Percentiles rank a stretch among this genome's conserved stretches.
Evolutionary conservation across 92 coral and sea anemone genomes (phyloP).

Genomic region (Diadumene lineata): DNA sequence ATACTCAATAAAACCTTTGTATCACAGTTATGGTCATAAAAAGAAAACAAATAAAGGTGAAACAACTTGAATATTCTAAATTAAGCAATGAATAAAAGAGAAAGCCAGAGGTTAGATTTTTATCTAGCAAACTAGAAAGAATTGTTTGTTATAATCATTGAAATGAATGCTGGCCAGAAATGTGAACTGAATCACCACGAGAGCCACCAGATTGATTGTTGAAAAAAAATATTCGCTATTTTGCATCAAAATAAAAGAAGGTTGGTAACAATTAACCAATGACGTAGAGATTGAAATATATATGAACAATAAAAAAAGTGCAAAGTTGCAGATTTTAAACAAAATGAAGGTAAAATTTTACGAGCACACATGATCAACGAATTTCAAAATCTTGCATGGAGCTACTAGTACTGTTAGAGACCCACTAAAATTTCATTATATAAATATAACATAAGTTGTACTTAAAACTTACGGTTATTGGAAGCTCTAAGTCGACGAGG

Average conservation of each 20-base stretch:
- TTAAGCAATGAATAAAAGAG: no score
- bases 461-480: constrained; percentile 12
- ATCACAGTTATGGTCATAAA: no score
- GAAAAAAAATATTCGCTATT: background rate
- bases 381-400: background rate
- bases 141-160: no score
- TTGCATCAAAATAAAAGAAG: no score
- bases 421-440: no score
- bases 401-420: background rate
- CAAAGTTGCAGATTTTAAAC: background rate
- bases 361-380: background rate
- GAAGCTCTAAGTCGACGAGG: constrained; percentile 8
- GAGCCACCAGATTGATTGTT: background rate
- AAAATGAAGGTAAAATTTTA: no score
- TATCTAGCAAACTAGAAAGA: no score
- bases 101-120: no score
- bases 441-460: no score
- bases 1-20: background rate
- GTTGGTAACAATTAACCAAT: no score
- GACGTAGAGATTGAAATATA: background rate
- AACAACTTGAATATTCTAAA: no score
- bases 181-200: background rate
- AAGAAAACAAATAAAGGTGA: no score
- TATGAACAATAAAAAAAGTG: background rate
- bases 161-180: background rate